Evolutionary conservation across 2,888 invertebrate species (phyloP), one percentile per base, ranked within the genome.

Genomic region (Achlya flavicornis): DNA sequence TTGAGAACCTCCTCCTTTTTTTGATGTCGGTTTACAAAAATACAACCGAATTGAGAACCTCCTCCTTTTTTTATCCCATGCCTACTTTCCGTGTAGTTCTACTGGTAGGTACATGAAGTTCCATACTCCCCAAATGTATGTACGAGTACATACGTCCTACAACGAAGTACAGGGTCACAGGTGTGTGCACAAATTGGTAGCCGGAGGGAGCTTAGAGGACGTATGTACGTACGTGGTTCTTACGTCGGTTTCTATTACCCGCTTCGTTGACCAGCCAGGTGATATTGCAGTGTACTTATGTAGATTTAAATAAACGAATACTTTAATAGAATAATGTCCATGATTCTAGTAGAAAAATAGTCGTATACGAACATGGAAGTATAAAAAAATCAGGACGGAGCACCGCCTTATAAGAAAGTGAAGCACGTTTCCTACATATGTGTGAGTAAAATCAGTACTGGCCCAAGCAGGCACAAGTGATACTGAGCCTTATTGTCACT

Each of bases 181-280:
- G 85, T 85, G 85, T 74, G 69, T 69, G 72, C 69, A 72, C 74
- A 81, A 84, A 85, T 84, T 84, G 84, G 76, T 73, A 68, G 63
- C 62, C 63, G 68, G 68, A 65, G 69, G 69, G 65, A 63, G 63
- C 66, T 66, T 63, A 26, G 33, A 35, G 48, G 59, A 65, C 66
- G 65, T 62, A 43, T 53, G 53, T 53, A 38, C 60, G 53, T 53
- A 38, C 60, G 63, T 57, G 46, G 63, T 46, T 63, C 60, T 58
- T 41, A 38, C 38, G 53, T 1, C 19, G 1, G 19, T 59, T 35
- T 35, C 59, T 41, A 59, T 59, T 59, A 16, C 38, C 19, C 59
- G 59, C 59, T 59, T 41, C 59, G 59, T 38, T 38, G 59, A 59
- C 38, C 12, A 59, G 38, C 38, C 38, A 59, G 38, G 59, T 41